Evolutionary conservation across 2,113 vertebrate genomes (phyloP), one percentile per base, ranked within the genome.

Genomic region (Cheirogaleus medius): DNA sequence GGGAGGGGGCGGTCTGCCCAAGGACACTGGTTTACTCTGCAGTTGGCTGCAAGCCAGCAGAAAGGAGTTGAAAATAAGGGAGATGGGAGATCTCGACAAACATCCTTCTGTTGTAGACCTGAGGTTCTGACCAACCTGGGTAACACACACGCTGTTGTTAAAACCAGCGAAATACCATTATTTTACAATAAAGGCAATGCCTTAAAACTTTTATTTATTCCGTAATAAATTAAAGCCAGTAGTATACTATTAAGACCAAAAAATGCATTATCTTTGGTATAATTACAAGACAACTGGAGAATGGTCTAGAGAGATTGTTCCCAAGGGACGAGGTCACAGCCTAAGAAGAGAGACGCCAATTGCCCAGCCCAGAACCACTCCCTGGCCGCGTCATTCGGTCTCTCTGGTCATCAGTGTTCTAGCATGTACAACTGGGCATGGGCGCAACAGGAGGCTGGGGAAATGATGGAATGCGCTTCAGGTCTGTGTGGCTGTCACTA

Each of bases 381-480:
- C 29, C 64, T 13, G 17, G 60, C 47, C 0, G 0, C 32, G 64
- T 6, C 17, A 4, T 0, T 14, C 0, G 39, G 71, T 69, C 34
- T 8, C 21, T 47, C 39, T 8, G 7, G 29, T 17, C 64, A 7
- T 14, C 66, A 2, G 27, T 12, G 9, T 76, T 18, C 69, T 29
- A 21, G 4, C 0, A 11, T 12, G 42, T 39, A 27, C 23, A 37
- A 18, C 0, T 32, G 56, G 44, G 44, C 20, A 0, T 3, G 20
- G 15, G 18, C 7, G 0, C 17, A 52, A 42, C 20, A 14, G 5
- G 18, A 32, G 29, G 34, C 86, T 81, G 25, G 3, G 29, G 32
- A 14, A 39, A 20, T 1, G 15, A 29, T 7, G 4, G 1, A 13
- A 27, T 14, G 4, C 1, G 8, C 63, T 4, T n/a, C 20, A 23